Evolutionary conservation across 2,113 vertebrate genomes (phyloP).

Genomic region (Actenoides hombroni): DNA sequence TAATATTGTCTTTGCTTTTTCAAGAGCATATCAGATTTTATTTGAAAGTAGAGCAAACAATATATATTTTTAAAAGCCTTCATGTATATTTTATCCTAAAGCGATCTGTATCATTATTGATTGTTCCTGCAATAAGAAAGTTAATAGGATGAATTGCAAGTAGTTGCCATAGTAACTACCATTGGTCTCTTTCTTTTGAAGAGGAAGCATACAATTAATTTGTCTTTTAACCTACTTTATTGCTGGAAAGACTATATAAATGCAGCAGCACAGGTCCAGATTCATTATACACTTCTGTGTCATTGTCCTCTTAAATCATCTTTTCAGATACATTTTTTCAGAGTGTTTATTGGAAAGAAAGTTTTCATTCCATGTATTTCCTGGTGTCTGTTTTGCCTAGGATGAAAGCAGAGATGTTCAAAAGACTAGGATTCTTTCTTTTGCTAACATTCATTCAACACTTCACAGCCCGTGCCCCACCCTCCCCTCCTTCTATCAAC

Average conservation of each 20-base stretch:
- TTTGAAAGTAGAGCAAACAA: constrained; percentile 66
- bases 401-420: neutral
- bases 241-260: constrained; percentile 40
- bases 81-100: constrained; percentile 74
- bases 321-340: neutral
- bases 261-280: constrained; percentile 3
- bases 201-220: constrained; percentile 68
- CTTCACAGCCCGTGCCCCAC: neutral
- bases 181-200: constrained; percentile 57
- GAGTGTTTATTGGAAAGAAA: constrained; percentile 48
- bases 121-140: constrained; percentile 70
- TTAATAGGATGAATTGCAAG: constrained; percentile 72
- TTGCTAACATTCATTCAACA: neutral
- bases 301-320: constrained; percentile 51
- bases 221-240: constrained; percentile 72
- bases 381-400: neutral
- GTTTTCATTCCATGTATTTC: neutral
- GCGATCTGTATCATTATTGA: constrained; percentile 69
- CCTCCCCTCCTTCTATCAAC: neutral
- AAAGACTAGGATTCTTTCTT: neutral
- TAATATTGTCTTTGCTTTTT: constrained; percentile 41
- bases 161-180: constrained; percentile 74
- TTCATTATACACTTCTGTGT: constrained; percentile 41
- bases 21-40: constrained; percentile 50
- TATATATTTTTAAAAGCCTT: constrained; percentile 50